Evolutionary conservation across 2,113 vertebrate genomes (phyloP).

Genomic region (Anarrhichthys ocellatus): DNA sequence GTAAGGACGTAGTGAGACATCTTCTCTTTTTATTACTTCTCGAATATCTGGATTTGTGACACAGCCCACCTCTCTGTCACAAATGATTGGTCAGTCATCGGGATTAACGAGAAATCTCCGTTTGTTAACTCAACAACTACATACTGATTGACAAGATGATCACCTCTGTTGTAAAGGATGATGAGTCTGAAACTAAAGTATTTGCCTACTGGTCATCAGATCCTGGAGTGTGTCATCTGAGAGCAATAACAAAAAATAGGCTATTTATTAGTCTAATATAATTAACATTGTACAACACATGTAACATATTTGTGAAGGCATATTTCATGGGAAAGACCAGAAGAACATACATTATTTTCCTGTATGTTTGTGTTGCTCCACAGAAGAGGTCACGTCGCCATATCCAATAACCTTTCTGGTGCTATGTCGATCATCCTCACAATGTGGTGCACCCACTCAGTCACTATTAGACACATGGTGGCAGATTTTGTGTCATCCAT

Average conservation of each 20-base stretch:
- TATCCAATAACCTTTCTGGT: slow-evolving; percentile 60
- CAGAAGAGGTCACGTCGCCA: slow-evolving; percentile 37
- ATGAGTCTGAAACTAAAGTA: not conserved
- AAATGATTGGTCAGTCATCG: slow-evolving; percentile 1
- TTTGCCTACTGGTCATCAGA: not conserved
- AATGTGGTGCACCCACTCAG: slow-evolving; percentile 13
- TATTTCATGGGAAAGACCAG: not conserved
- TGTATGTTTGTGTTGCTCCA: slow-evolving; percentile 7
- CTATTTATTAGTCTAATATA: not conserved
- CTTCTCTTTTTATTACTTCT: not conserved
- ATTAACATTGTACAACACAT: not conserved
- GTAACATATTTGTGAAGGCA: not conserved
- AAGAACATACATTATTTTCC: not conserved
- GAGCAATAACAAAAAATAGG: not conserved
- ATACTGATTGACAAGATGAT: not conserved
- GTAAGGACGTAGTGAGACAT: slow-evolving; percentile 10
- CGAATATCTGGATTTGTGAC: not conserved
- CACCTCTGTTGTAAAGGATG: not conserved
- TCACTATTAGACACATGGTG: not conserved
- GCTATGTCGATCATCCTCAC: slow-evolving; percentile 51
- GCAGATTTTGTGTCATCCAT: not conserved
- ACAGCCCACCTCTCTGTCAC: slow-evolving; percentile 4
- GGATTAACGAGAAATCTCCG: not conserved
- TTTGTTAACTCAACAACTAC: slow-evolving; percentile 22
- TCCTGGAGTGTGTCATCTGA: not conserved